These are phyloP conservation scores for Lates calcarifer DNA, from an alignment of 2,113 vertebrate species.

Conservation along the genomic window DNA sequence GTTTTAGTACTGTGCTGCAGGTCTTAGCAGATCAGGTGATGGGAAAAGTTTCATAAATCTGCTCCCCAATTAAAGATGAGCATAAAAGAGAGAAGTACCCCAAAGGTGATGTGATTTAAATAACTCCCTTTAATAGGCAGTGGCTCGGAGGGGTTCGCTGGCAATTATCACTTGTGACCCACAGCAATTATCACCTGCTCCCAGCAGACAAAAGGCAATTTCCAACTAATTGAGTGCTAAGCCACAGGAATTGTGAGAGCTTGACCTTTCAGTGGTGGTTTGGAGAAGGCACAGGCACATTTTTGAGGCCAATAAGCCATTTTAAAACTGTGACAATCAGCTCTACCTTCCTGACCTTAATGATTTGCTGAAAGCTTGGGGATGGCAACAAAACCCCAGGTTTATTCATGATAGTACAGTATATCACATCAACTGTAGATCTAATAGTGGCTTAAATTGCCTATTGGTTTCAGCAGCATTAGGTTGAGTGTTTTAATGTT, in stretches of 20 bases:
- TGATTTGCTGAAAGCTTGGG: conserved; percentile 13
- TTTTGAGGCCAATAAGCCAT: conserved; percentile 41
- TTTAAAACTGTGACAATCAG: conserved; percentile 49
- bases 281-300: conserved; percentile 39
- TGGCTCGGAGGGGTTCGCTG: conserved; percentile 85
- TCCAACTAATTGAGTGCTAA: conserved; percentile 92
- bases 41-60: conserved; percentile 67
- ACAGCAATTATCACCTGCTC: conserved; percentile 90
- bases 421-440: conserved; percentile 22
- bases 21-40: conserved; percentile 53
- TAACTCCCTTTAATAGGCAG: conserved; percentile 91
- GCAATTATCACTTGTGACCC: conserved; percentile 94
- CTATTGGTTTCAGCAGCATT: conserved; percentile 25
- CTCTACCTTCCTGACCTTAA: conserved; percentile 44
- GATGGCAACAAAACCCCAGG: neutral
- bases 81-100: conserved; percentile 64
- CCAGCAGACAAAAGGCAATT: conserved; percentile 88
- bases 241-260: conserved; percentile 81
- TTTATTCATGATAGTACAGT: conserved; percentile 11
- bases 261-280: conserved; percentile 73
- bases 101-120: conserved; percentile 88
- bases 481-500: conserved; percentile 32
- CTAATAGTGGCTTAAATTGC: conserved; percentile 31
- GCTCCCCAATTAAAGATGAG: conserved; percentile 72
- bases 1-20: neutral